Conservation (phyloP, 2,888 invertebrate species). For the Trilocha varians region DNA sequence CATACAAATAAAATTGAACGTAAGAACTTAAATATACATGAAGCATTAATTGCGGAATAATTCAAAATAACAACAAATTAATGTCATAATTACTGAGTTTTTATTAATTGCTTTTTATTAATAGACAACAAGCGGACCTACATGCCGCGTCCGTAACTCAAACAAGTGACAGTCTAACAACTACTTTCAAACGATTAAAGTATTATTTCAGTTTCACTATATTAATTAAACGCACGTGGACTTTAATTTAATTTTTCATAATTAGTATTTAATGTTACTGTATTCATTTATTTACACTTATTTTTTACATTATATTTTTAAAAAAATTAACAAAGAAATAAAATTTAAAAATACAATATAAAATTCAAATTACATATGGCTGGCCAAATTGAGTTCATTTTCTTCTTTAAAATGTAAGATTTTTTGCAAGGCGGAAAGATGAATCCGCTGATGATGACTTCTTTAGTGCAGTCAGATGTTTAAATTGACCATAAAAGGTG, state of each 20-base stretch:
- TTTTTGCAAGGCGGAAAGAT: no score
- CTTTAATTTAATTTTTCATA: neutral
- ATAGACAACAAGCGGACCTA: conserved; percentile 24
- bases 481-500: no score
- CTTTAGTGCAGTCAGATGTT: no score
- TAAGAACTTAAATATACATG: neutral
- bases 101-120: conserved; percentile 29
- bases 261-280: neutral
- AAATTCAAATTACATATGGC: no score
- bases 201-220: no score
- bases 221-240: neutral
- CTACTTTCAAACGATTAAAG: neutral
- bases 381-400: no score
- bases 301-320: no score
- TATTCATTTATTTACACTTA: no score
- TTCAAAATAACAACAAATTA: neutral
- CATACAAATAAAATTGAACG: neutral
- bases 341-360: no score
- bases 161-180: conserved; percentile 7
- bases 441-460: no score
- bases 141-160: conserved; percentile 17
- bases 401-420: no score
- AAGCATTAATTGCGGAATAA: neutral
- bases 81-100: neutral
- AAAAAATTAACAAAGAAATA: no score